Base-by-base conservation (phyloP, 2,888 invertebrate genomes). In the Anticlea derivata region DNA sequence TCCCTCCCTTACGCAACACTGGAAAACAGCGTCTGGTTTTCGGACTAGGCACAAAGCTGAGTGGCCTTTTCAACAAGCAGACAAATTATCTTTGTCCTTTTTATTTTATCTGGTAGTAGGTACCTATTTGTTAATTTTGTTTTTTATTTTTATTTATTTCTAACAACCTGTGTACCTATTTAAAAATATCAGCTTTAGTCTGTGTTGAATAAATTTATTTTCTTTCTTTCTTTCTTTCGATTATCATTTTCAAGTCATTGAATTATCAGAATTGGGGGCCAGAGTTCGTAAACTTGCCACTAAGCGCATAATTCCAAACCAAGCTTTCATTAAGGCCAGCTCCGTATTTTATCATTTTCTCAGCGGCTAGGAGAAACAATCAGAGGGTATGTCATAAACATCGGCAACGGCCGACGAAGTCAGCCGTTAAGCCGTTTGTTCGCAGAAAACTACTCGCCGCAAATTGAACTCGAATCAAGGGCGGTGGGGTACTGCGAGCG, bases 311-410 rank as follows among this genome's bases (percentile, higher is more conserved):
- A 20, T 1, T 13, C 2, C 24, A 41, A 23, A 6, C 43, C 30
- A 23, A 31, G 38, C 35, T 40, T 40, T 24, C 43, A 50, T 38
- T 37, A 50, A 37, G 40, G 8, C 26, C 33, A 20, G 46, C 23
- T 6, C 37, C 20, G 44, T 53, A 53, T 53, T 48, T 53, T 48
- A 49, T 53, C 53, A 48, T 53, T 48, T 48, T 31, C 47, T 48
- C 43, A 41, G 39, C 39, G 29, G 46, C 29, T 23, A 30, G 38
- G 13, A 45, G 58, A 52, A 61, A 54, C 60, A 58, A 58, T 58
- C 55, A 54, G 40, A 7, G 44, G 58, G 44, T 13, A 46, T 45
- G 60, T 61, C 60, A 61, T 52, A 52, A 54, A 50, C 60, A 61
- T 46, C 10, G 48, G 22, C 41, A 49, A 47, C 49, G 44, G 55